Base-by-base conservation (phyloP, 2,888 invertebrate genomes). In the Phrixothrix hirtus region DNA sequence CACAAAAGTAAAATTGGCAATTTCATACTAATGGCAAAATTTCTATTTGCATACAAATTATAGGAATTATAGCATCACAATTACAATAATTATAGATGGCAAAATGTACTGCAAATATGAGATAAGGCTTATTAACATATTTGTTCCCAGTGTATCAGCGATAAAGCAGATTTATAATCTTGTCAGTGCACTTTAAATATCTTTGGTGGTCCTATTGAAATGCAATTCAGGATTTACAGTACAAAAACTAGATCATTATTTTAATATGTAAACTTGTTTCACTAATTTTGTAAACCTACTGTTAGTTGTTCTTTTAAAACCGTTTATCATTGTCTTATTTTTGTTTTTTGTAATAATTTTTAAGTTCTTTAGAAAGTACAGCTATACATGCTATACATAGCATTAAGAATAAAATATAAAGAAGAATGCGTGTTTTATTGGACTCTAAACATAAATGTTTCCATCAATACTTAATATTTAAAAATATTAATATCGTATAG, bases 141-240 rank as follows among this genome's bases (percentile, higher is more conserved):
- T 60, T 58, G 48, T 45, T 54, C 52, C 47, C 16, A 49, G 53
- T 41, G 54, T 27, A 45, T n/a, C n/a, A n/a, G n/a, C n/a, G n/a
- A n/a, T n/a, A 53, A 58, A 49, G 13, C 15, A 41, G 25, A 21
- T 21, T 21, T n/a, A n/a, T n/a, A n/a, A n/a, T n/a, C n/a, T n/a
- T n/a, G n/a, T n/a, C n/a, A 34, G 31, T 41, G 37, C 42, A 57
- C 61, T 63, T 64, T 52, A 58, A 54, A 51, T 53, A 60, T 49
- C 61, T 60, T 58, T 63, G 70, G 70, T 70, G 68, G 70, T 70
- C 69, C 66, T 67, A 69, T 71, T 69, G 66, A 64, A 60, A 70
- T 69, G 66, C 66, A 67, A 55, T 62, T 55, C 60, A 61, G 64
- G 57, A 58, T 52, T 41, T 42, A 42, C 44, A 41, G 45, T 48